Evolutionary conservation across 2,797 vertebrate species (phyloP).

Genomic region (Podarcis lilfordi): DNA sequence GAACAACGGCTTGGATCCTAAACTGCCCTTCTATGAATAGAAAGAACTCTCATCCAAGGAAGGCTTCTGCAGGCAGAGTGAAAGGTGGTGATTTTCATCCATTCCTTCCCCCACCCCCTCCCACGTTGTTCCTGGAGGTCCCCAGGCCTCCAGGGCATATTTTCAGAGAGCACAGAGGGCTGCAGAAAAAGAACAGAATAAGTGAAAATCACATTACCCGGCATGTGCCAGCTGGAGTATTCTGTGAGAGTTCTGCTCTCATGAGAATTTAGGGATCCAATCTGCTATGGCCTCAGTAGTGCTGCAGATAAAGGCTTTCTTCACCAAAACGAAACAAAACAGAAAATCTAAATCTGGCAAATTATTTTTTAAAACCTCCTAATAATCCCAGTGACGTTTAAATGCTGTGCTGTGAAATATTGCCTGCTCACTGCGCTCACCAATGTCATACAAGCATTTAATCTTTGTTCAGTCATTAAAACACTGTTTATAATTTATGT

Average conservation of each 20-base stretch:
- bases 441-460: not conserved
- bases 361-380: not conserved
- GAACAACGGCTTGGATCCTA: not conserved
- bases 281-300: not conserved
- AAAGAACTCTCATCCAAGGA: not conserved
- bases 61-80: not conserved
- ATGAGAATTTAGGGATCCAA: not conserved
- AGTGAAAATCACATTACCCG: not conserved
- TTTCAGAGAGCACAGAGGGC: not conserved
- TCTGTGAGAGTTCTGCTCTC: not conserved
- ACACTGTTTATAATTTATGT: not conserved
- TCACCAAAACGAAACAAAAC: not conserved
- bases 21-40: not conserved
- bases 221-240: not conserved
- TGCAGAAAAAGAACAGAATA: not conserved
- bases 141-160: not conserved
- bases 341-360: not conserved
- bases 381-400: not conserved
- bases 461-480: constrained; percentile 30
- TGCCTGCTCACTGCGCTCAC: not conserved
- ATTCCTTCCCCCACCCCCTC: too few relatives aligned
- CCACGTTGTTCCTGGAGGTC: not conserved
- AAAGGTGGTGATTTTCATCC: not conserved
- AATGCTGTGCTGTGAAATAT: not conserved
- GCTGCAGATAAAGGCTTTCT: not conserved